These are phyloP conservation scores for Pseudococcus longispinus DNA, from an alignment of 2,888 invertebrate genomes.

Conservation along the genomic window DNA sequence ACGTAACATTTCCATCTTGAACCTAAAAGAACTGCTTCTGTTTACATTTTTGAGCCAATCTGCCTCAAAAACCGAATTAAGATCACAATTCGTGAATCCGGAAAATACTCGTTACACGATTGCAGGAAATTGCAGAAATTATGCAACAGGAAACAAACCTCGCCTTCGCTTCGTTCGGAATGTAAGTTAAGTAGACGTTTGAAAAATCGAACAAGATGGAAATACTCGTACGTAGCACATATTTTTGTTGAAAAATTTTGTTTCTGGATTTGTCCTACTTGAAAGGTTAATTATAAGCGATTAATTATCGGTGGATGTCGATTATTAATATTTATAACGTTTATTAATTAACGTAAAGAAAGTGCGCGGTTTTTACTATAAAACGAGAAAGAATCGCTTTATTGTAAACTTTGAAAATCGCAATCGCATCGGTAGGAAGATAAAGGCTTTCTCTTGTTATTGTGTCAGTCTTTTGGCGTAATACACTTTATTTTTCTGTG, in stretches of 20 bases:
- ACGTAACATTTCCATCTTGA: too few species aligned
- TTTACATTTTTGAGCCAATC: background rate
- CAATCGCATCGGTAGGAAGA: constrained; percentile 3
- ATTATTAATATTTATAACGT: constrained; percentile 41
- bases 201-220: background rate
- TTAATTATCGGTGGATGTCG: background rate
- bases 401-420: constrained; percentile 15
- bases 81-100: background rate
- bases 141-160: constrained; percentile 26
- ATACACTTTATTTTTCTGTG: constrained; percentile 1
- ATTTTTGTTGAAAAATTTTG: constrained; percentile 11
- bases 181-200: background rate
- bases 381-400: constrained; percentile 29
- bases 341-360: constrained; percentile 43
- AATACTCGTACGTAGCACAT: background rate
- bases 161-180: background rate
- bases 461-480: background rate
- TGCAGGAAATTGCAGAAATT: constrained; percentile 3
- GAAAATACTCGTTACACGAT: background rate
- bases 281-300: constrained; percentile 15
- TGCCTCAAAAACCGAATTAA: background rate
- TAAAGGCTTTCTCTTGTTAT: constrained; percentile 1
- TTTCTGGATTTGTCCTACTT: background rate
- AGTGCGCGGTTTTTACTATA: constrained; percentile 29
- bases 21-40: too few species aligned